These are phyloP conservation scores for Marasmarcha lunaedactyla DNA, from an alignment of 2,888 invertebrate species.

Conservation along the genomic window DNA sequence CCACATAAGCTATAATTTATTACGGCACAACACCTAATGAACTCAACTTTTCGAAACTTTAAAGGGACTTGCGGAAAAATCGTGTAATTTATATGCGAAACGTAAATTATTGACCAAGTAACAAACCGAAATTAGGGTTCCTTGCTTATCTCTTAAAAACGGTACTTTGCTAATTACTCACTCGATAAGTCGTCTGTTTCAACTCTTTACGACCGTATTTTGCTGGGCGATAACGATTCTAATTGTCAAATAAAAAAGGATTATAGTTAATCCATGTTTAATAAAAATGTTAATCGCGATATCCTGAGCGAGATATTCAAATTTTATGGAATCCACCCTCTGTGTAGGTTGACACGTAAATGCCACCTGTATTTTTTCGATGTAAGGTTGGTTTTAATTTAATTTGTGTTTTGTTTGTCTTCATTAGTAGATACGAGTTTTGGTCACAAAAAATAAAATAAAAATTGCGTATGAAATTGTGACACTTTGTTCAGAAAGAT, in stretches of 20 bases:
- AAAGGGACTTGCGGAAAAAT: neutral
- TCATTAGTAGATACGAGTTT: too few species aligned
- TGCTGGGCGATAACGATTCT: constrained; percentile 57
- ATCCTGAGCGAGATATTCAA: constrained; percentile 53
- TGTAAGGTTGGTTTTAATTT: neutral
- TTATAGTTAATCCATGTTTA: constrained; percentile 63
- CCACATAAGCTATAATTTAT: too few species aligned
- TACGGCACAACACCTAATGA: neutral
- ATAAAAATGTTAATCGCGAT: constrained; percentile 69
- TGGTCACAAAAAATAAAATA: too few species aligned
- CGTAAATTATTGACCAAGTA: constrained; percentile 5
- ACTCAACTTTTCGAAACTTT: neutral
- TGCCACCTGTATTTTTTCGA: neutral
- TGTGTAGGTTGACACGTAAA: constrained; percentile 29
- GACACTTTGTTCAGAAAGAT: too few species aligned
- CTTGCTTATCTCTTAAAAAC: constrained; percentile 37
- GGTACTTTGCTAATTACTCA: constrained; percentile 56
- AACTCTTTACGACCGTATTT: constrained; percentile 63
- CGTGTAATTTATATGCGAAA: neutral
- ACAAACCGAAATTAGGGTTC: constrained; percentile 34
- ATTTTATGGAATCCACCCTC: constrained; percentile 38
- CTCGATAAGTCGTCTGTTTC: constrained; percentile 45
- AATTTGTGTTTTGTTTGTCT: too few species aligned
- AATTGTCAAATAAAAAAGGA: constrained; percentile 71
- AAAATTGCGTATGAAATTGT: too few species aligned